Percentiles rank a stretch among this genome's conserved stretches.
phyloP scores from a whole-genome alignment of 2,888 invertebrate species.

The Stenodema calcarata region DNA sequence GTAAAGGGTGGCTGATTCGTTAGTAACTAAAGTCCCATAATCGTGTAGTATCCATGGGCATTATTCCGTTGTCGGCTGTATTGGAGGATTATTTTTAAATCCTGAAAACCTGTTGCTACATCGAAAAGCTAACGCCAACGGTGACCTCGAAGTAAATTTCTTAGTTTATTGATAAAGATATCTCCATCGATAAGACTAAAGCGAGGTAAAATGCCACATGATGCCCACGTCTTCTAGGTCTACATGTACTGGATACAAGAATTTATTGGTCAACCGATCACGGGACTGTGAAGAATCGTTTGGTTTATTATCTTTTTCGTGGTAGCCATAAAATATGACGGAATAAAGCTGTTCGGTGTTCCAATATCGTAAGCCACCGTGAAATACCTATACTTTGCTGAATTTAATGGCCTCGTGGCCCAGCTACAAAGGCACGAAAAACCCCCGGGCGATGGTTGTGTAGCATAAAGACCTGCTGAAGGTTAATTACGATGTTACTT shows the following conservation, averaged over 20 bases:
- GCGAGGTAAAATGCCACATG: too few species aligned
- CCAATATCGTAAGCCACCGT: not conserved
- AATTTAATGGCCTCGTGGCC: not conserved
- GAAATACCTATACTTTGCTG: slow-evolving; percentile 6
- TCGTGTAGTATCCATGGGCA: too few species aligned
- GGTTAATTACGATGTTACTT: slow-evolving; percentile 34
- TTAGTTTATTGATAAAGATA: too few species aligned
- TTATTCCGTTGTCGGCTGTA: too few species aligned
- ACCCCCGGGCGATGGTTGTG: not conserved
- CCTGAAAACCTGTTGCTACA: too few species aligned
- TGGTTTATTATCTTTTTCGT: not conserved
- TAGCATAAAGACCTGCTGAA: not conserved
- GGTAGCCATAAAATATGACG: not conserved
- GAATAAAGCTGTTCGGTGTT: not conserved
- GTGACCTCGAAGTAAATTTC: too few species aligned
- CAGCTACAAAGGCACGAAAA: slow-evolving; percentile 10
- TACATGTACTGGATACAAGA: not conserved
- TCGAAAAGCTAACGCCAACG: too few species aligned
- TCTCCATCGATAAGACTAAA: too few species aligned
- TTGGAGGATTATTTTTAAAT: too few species aligned
- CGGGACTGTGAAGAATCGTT: not conserved
- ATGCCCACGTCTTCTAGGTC: too few species aligned
- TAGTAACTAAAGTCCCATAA: too few species aligned
- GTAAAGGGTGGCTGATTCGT: too few species aligned
- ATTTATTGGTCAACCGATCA: not conserved